Evolutionary conservation across 2,888 invertebrate species (phyloP).

Genomic region (Epiblema foenella): DNA sequence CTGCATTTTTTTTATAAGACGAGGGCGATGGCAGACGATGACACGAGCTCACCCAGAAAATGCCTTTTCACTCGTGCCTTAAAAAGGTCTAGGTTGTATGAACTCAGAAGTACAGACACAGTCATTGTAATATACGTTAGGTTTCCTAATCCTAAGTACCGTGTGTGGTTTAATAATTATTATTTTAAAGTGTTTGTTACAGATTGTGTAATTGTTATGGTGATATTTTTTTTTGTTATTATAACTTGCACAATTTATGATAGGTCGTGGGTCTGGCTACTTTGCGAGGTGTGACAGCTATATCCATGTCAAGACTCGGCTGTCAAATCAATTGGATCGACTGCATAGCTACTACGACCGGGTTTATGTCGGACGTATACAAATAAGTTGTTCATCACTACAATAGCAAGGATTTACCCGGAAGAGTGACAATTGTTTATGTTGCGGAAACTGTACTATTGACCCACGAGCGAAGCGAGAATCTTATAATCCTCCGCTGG

Average conservation of each 20-base stretch:
- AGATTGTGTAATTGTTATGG: background rate
- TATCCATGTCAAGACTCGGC: background rate
- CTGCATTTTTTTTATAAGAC: too few relatives aligned
- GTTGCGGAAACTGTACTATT: background rate
- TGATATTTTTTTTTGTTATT: too few relatives aligned
- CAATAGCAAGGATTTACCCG: background rate
- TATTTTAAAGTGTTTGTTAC: background rate
- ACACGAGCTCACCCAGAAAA: too few relatives aligned
- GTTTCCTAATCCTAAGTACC: background rate
- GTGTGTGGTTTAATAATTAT: background rate
- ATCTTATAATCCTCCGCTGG: too few relatives aligned
- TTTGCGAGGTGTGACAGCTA: background rate
- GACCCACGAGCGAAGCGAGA: too few relatives aligned
- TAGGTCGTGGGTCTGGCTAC: background rate
- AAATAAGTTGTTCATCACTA: background rate
- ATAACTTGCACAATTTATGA: background rate
- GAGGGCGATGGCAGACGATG: too few relatives aligned
- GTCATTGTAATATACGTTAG: background rate
- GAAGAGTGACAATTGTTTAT: background rate
- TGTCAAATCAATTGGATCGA: background rate
- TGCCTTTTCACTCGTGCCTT: too few relatives aligned
- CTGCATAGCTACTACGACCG: background rate
- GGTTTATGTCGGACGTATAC: background rate
- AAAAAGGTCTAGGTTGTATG: too few relatives aligned
- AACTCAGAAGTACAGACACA: too few relatives aligned